These are phyloP conservation scores for Paracentrotus lividus DNA, from an alignment of 53 echinoderm and acorn worm species.

Conservation along the genomic window DNA sequence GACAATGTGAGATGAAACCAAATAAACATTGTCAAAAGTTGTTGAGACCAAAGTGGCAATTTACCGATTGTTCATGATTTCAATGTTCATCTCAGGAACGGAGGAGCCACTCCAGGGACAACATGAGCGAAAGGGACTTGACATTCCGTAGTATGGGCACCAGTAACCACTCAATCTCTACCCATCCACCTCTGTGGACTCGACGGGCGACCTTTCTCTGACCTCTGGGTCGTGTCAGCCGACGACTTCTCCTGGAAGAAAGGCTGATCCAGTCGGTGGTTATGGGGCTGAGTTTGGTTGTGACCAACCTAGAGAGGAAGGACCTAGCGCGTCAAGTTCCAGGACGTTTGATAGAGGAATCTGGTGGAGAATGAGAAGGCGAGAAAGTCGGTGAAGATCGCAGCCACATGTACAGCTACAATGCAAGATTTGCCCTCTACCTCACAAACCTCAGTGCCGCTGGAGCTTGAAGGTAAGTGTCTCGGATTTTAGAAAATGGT, in stretches of 20 bases:
- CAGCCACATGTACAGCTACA: conserved; percentile 85
- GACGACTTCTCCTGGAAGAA: conserved; percentile 84
- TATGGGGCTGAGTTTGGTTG: conserved; percentile 80
- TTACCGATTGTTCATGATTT: no score
- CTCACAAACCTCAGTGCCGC: conserved; percentile 90
- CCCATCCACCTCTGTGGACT: conserved; percentile 66
- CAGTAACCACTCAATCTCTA: conserved; percentile 56
- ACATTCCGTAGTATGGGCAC: conserved; percentile 67
- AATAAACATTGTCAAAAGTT: no score
- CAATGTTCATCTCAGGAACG: conserved; percentile 72
- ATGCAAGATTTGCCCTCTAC: conserved; percentile 83
- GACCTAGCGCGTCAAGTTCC: conserved; percentile 72
- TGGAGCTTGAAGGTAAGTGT: conserved; percentile 84
- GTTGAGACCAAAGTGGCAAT: no score
- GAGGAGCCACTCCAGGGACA: conserved; percentile 78
- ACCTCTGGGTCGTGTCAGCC: conserved; percentile 86
- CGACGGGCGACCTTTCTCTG: conserved; percentile 69
- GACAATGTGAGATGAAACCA: no score
- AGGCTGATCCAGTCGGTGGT: conserved; percentile 85
- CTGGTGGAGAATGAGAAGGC: conserved; percentile 77
- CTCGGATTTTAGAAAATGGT: no score
- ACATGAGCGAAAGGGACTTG: conserved; percentile 67
- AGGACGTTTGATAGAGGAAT: conserved; percentile 83
- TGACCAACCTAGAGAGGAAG: conserved; percentile 83
- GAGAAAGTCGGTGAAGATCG: conserved; percentile 80